Base-by-base conservation (phyloP, 1,140 invertebrate species). In the Andricus grossulariae region DNA sequence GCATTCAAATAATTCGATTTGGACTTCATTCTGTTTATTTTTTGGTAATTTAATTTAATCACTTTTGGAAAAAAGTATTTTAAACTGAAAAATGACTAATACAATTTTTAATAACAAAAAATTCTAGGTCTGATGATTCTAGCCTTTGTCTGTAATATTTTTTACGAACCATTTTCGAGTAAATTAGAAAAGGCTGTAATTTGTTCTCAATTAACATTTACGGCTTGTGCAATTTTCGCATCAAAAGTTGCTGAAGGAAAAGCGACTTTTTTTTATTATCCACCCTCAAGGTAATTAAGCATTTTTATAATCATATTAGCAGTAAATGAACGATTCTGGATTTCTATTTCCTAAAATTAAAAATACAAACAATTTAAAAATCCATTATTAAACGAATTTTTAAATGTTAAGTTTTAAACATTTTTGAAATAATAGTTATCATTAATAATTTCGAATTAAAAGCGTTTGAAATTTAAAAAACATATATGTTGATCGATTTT, bases 161-260 rank as follows among this genome's bases (percentile, higher is more conserved):
- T 13, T 2, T 66, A 32, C n/a, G 60, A 66, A n/a, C 15, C 25
- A 66, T 66, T 66, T 10, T 66, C 32, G 3, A 66, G 16, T 39
- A 66, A 66, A 16, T 7, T 13, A 16, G 25, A 66, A n/a, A 66
- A 66, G 45, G 25, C 10, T 13, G 4, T 10, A 16, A 39, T 66
- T 45, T 66, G 7, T 13, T 0, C 32, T 45, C 39, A 45, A 15
- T 3, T 66, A 16, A 10, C n/a, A n/a, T 45, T 66, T 39, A 66
- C 15, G 10, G 10, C 32, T 6, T 66, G 60, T 16, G 60, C 25
- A 2, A 66, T 39, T 66, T 66, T 39, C 25, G 15, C 60, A 45
- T 66, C 39, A 39, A 66, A 66, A 66, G 60, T 66, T 39, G 60
- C 60, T 16, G 60, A 66, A 66, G 60, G 60, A 8, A 66, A 45